These are phyloP conservation scores for Ara ararauna DNA, from an alignment of 2,797 vertebrate species.

Conservation along the genomic window DNA sequence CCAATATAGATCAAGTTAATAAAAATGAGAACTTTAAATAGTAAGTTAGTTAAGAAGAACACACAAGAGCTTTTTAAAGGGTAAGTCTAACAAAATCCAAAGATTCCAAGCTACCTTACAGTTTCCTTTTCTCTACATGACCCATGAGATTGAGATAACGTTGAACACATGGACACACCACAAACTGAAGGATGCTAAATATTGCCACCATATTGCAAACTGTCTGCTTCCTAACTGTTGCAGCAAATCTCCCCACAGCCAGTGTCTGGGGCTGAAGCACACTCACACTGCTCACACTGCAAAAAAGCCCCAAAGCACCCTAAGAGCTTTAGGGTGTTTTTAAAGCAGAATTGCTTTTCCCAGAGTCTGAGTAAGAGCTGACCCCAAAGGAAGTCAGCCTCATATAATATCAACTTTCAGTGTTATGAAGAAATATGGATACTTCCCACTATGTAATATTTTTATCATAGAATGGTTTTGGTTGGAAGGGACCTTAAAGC, in stretches of 20 bases:
- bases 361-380: not conserved
- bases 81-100: not conserved
- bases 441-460: not conserved
- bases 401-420: not conserved
- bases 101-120: not conserved
- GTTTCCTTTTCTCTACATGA: not conserved
- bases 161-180: not conserved
- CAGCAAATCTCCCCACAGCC: not conserved
- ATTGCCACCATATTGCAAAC: not conserved
- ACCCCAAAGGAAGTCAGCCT: not conserved
- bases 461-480: not conserved
- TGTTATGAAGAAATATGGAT: not conserved
- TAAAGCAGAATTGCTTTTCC: not conserved
- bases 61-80: not conserved
- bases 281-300: not conserved
- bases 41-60: not conserved
- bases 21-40: not conserved
- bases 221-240: not conserved
- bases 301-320: not conserved
- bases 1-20: not conserved
- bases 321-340: not conserved
- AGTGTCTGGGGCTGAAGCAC: not conserved
- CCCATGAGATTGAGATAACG: not conserved
- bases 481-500: not conserved
- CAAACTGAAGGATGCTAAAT: not conserved